Base-by-base conservation (phyloP, 1,140 invertebrate genomes). In the Triops longicaudatus region DNA sequence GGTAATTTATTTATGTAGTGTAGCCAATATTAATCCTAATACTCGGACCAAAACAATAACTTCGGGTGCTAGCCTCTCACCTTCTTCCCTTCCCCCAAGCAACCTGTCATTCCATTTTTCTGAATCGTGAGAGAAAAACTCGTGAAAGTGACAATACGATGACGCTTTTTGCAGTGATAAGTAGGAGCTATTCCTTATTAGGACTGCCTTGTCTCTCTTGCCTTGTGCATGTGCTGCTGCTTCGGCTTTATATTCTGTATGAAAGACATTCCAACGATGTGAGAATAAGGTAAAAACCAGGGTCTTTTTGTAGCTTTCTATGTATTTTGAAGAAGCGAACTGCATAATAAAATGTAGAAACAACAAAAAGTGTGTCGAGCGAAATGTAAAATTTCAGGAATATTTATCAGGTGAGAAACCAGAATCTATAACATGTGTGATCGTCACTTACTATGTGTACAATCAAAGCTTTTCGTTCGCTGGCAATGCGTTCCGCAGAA, bases 201-300 rank as follows among this genome's bases (percentile, higher is more conserved):
- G 50, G 50, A 63, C 50, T 63, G n/a, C n/a, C 50, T 63, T 63
- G 50, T 63, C 50, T 63, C 50, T 63, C 50, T 63, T 63, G 50
- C 50, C 50, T 63, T 63, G 17, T 63, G 22, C 44, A 63, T 63
- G 50, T 63, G 7, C 17, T 14, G 50, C 50, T 63, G 31, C 31
- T 37, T 63, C 17, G 6, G 50, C 50, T 63, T 63, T 63, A 63
- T 22, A n/a, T 22, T 63, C 22, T n/a, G 14, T 63, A n/a, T 63
- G 22, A 63, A 63, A 63, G 50, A 63, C 50, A 63, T 63, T 63
- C 50, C 50, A 63, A 63, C 50, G 9, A 17, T 14, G 2, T 63
- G 50, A 63, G 22, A 63, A 63, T 37, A 63, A 10, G 22, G 17
- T 14, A 7, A 63, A 22, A 17, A 63, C 9, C 50, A 63, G 50